Base-by-base conservation (phyloP, 2,888 invertebrate species). In the Sericinus montela region DNA sequence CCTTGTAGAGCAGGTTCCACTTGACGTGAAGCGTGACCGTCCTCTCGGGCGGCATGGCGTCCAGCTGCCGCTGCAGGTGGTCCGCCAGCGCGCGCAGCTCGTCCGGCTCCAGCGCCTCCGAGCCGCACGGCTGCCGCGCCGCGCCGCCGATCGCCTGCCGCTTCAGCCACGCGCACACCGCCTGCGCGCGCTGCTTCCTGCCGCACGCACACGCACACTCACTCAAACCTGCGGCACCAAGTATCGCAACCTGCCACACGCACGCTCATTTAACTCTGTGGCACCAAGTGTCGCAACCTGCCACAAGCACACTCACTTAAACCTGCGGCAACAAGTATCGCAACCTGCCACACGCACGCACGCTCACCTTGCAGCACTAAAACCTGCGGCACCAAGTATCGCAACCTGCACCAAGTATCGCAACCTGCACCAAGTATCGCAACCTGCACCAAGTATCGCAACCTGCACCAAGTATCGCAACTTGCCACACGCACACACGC, bases 1-100 rank as follows among this genome's bases (percentile, higher is more conserved):
- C 94, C 90, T 92, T 93, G 69, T 91, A 95, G 0, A 97, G 74
- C 30, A 95, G 82, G 67, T 92, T 92, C 52, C 97, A 96, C 67
- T 95, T 95, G 35, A 97, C 94, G 71, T 94, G 93, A 80, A 97
- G 89, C 15, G 91, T 90, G 35, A 93, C 88, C 35, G 81, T 90
- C 64, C 91, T 92, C 57, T 74, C 76, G 0, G 41, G 49, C 23
- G 59, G 54, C 0, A 80, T n/a, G 55, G 0, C 60, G 53, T 0
- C 39, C 16, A 85, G 59, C 62, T 91, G 91, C 0, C 63, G 28
- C 34, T 83, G 77, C 10, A 91, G 55, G 0, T 72, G 59, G 0
- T 60, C 59, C 0, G 84, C 69, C 0, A 92, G 58, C 0, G 68
- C 66, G 43, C 71, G 72, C 59, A 91, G 73, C 49, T 91, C 89